Conservation (phyloP, 2,888 invertebrate genomes). For the Drosophila picticornis region DNA sequence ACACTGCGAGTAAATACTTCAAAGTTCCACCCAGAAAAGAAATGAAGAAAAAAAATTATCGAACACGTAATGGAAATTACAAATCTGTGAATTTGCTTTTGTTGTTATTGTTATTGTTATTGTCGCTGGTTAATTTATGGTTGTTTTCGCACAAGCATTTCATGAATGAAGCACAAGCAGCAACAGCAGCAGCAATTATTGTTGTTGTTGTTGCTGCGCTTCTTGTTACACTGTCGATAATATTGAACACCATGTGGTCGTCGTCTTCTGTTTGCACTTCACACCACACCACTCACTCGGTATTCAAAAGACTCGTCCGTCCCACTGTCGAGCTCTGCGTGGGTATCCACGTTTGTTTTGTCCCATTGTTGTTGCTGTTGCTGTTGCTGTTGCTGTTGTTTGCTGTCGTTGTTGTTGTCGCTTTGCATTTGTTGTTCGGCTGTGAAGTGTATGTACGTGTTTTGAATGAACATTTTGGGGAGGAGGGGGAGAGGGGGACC, state of each 20-base stretch:
- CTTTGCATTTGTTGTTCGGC: constrained; percentile 61
- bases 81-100: constrained; percentile 38
- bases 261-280: constrained; percentile 58
- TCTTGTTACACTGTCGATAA: constrained; percentile 60
- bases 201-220: constrained; percentile 33
- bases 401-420: constrained; percentile 32
- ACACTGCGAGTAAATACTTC: constrained; percentile 5
- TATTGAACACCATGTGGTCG: constrained; percentile 56
- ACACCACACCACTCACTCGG: constrained; percentile 58
- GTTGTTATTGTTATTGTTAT: constrained; percentile 25
- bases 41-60: constrained; percentile 27
- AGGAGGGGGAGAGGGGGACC: no score
- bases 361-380: constrained; percentile 18
- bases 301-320: constrained; percentile 26
- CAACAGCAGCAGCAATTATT: constrained; percentile 31
- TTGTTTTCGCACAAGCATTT: constrained; percentile 60
- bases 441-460: constrained; percentile 65
- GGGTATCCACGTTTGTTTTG: constrained; percentile 53
- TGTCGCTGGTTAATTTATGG: constrained; percentile 43
- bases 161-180: constrained; percentile 61
- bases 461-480: constrained; percentile 67
- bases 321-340: constrained; percentile 19
- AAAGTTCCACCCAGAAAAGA: constrained; percentile 3
- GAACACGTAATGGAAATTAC: constrained; percentile 53
- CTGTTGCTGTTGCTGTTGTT: constrained; percentile 19